Evolutionary conservation across 2,797 vertebrate genomes (phyloP), one percentile per base, ranked within the genome.

Genomic region (Semaprochilodus insignis): DNA sequence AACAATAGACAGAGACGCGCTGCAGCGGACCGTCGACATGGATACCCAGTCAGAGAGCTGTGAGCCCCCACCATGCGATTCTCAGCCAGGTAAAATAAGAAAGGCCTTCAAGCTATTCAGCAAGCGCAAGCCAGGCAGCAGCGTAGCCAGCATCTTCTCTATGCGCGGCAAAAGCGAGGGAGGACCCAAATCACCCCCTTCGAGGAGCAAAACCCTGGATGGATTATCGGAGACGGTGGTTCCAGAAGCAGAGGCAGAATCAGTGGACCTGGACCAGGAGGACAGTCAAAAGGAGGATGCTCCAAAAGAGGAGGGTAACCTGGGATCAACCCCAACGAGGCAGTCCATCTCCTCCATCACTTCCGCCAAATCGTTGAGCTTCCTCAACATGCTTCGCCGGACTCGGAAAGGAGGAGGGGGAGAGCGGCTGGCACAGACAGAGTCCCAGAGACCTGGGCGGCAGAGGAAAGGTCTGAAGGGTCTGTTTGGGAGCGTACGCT

Each of bases 101-200:
- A 99, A 97, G 90, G 97, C 97, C 87, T 98, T 99, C 92, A 99
- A 99, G 92, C 93, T 99, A 86, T 99, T 99, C 88, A 96, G 95
- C 90, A 97, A 96, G 90, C 96, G 96, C 92, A 97, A 96, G 88
- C 93, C 97, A 83, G 97, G 96, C 91, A 94, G 89, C 81, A 85
- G 94, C 36, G 91, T 96, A 89, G 94, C 96, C 62, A 95, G 96
- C 92, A 98, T 99, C 89, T 99, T 99, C 90, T 96, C 96, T 85
- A 94, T 98, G 83, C 95, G 94, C 86, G 94, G 93, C 94, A 97
- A 96, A 94, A 95, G 95, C 78, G 97, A 96, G 36, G 95, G 93
- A 51, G 92, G 91, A 88, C 95, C 93, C 83, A 96, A 96, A 89
- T 89, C 95, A 86, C 96, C 96, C 13, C 93, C 97, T 89, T 95